These are phyloP conservation scores for Pseudomyrmex gracilis DNA, from an alignment of 1,140 invertebrate species.

Conservation along the genomic window DNA sequence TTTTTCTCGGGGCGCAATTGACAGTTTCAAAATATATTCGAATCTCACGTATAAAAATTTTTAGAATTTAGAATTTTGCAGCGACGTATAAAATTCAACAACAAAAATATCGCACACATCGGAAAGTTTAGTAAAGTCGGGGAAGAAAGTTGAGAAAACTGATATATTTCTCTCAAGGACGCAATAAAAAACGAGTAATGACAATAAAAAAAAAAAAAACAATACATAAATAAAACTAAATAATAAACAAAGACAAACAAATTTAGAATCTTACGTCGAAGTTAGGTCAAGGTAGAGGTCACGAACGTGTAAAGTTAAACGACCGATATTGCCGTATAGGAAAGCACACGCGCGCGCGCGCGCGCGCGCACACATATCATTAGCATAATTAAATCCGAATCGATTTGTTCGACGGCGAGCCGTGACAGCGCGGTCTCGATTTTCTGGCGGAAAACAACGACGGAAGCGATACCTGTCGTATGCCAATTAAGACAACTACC, in stretches of 20 bases:
- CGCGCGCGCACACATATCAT: not conserved
- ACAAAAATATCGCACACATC: not conserved
- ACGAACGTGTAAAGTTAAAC: slow-evolving; percentile 34
- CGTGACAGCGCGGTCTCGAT: not conserved
- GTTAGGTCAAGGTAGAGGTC: slow-evolving; percentile 4
- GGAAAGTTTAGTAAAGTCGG: not conserved
- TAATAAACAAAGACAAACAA: not conserved
- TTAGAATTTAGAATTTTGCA: not conserved
- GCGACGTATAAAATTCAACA: not conserved
- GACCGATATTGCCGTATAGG: slow-evolving; percentile 14
- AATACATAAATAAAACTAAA: slow-evolving; percentile 7
- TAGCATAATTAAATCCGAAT: slow-evolving; percentile 9
- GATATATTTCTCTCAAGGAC: not conserved
- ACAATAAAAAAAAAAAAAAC: not conserved
- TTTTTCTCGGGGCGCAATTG: not conserved
- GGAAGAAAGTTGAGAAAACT: not conserved
- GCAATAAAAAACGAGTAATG: not conserved
- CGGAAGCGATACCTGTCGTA: slow-evolving; percentile 43
- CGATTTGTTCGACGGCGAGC: not conserved
- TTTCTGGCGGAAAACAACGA: not conserved
- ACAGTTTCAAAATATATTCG: too few relatives aligned
- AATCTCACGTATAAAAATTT: not conserved
- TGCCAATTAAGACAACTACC: slow-evolving; percentile 39
- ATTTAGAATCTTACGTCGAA: not conserved
- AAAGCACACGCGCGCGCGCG: not conserved